Evolutionary conservation across 2,113 vertebrate genomes (phyloP).

Genomic region (Athene cunicularia): DNA sequence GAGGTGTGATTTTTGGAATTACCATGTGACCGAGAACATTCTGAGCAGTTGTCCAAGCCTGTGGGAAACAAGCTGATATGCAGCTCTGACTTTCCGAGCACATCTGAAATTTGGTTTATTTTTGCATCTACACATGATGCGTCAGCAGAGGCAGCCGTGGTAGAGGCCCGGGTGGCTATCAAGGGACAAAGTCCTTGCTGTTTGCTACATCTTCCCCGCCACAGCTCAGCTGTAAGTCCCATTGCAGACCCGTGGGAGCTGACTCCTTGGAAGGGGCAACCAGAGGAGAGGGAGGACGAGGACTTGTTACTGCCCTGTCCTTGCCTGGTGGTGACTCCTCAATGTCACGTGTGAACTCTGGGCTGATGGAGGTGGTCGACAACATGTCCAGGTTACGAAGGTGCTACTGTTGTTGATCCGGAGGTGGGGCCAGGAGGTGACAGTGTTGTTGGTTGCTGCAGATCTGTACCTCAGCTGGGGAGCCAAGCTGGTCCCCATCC

Average conservation of each 20-base stretch:
- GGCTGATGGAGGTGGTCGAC: neutral
- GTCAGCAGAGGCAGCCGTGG: too few relatives aligned
- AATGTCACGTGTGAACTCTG: neutral
- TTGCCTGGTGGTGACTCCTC: neutral
- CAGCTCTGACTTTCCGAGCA: constrained; percentile 32
- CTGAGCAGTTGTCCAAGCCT: constrained; percentile 35
- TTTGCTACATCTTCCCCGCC: too few relatives aligned
- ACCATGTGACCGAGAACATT: too few relatives aligned
- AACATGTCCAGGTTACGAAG: neutral
- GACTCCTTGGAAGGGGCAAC: too few relatives aligned
- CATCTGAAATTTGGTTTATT: neutral
- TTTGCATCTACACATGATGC: too few relatives aligned
- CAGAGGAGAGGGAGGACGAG: too few relatives aligned
- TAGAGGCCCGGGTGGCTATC: too few relatives aligned
- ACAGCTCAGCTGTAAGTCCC: too few relatives aligned
- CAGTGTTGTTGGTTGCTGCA: neutral
- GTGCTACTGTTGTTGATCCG: neutral
- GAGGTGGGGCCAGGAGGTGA: neutral
- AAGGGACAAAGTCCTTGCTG: too few relatives aligned
- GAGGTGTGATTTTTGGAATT: too few relatives aligned
- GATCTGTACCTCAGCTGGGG: neutral
- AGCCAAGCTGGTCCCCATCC: neutral
- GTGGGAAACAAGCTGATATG: constrained; percentile 55
- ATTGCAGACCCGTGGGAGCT: too few relatives aligned
- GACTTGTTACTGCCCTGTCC: too few relatives aligned